Base-by-base conservation (phyloP, 2,888 invertebrate genomes). In the Bombyx huttoni region DNA sequence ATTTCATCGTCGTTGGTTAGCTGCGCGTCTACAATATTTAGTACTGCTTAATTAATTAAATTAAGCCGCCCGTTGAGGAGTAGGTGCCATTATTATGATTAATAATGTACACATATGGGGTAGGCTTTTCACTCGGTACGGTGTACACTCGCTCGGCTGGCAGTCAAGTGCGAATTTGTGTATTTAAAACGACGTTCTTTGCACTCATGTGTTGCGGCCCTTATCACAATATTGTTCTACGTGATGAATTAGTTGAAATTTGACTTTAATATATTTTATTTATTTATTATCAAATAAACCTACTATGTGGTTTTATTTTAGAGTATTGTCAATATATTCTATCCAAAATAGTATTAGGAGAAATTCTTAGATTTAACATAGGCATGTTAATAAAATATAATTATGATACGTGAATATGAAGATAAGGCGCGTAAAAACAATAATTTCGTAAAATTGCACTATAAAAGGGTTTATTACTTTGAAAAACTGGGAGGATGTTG, bases 11-110 rank as follows among this genome's bases (percentile, higher is more conserved):
- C 68, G 67, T 69, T 69, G 70, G 78, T 78, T 80, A 75, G 70
- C 65, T 68, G 68, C 68, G 65, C 64, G 71, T 72, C 73, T 78
- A 68, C 71, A 73, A 75, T 78, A 78, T 80, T 81, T 79, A 78
- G 78, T 75, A 74, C 70, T 68, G 75, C 70, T 78, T 81, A 76
- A 81, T 82, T 81, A 78, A 81, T 81, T 78, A 77, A 81, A 81
- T 80, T 78, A 78, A 77, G 71, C 66, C 70, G 62, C 68, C 65
- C 66, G 68, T 65, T 68, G 69, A 72, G 68, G 69, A 72, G 72
- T 65, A 64, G 68, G 68, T 75, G 70, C 73, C 72, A 73, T 80
- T 81, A 81, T 81, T 78, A 76, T 80, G 73, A 80, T 81, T 80
- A 80, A 78, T 77, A 73, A 75, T 78, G 70, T 71, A 73, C 63